Evolutionary conservation across 2,113 vertebrate species (phyloP).

Genomic region (Prunella himalayana): DNA sequence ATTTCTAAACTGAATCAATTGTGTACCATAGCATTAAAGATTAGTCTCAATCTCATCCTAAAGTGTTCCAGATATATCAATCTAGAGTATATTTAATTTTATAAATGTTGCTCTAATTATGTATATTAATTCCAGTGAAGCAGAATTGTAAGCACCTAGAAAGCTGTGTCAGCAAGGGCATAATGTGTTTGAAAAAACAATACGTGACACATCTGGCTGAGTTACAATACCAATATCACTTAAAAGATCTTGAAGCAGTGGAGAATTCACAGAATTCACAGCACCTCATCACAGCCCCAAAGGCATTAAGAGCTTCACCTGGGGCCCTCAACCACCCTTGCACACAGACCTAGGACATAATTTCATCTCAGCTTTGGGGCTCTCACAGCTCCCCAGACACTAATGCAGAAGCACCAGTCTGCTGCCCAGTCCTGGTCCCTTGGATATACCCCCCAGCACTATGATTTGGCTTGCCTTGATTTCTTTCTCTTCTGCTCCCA

Average conservation of each 20-base stretch:
- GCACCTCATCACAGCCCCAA: background rate
- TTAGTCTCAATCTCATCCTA: background rate
- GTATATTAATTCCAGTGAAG: background rate
- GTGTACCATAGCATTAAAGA: background rate
- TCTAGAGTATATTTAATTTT: background rate
- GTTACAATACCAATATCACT: background rate
- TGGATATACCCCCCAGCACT: background rate
- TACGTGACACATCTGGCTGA: background rate
- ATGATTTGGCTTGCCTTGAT: background rate
- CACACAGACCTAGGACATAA: background rate
- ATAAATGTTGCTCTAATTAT: background rate
- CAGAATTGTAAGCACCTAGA: background rate
- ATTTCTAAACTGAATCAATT: background rate
- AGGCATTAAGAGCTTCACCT: background rate
- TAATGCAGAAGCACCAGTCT: background rate
- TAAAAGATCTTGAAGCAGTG: background rate
- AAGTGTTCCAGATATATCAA: background rate
- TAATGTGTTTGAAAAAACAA: background rate
- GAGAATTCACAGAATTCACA: background rate
- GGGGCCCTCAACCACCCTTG: background rate
- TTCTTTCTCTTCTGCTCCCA: background rate
- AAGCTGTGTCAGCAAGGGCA: background rate
- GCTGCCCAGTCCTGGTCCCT: background rate
- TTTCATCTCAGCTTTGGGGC: background rate
- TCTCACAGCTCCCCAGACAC: background rate